These are phyloP conservation scores for Argynnis bischoffii DNA, from an alignment of 2,888 invertebrate genomes.

Conservation along the genomic window DNA sequence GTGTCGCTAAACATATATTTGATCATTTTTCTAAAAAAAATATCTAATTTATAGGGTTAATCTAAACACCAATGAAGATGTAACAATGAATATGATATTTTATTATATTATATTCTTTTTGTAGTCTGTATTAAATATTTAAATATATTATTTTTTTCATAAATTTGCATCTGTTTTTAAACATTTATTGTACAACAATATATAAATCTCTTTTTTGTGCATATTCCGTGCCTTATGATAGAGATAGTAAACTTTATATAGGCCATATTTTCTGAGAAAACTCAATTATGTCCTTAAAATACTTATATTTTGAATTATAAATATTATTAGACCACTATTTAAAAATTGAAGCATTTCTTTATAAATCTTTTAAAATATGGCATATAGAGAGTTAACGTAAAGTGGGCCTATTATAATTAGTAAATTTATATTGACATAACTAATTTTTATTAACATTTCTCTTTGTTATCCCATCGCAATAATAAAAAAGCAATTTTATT, in stretches of 20 bases:
- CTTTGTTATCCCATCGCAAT: conserved; percentile 10
- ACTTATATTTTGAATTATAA: no score
- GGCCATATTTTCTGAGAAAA: no score
- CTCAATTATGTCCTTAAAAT: no score
- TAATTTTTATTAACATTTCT: not conserved
- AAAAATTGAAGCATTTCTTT: not conserved
- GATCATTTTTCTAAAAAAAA: no score
- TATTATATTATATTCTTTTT: no score
- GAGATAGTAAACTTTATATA: no score
- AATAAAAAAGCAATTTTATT: conserved; percentile 4
- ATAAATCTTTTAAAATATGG: not conserved
- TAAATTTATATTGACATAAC: conserved; percentile 7
- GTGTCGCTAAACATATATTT: no score
- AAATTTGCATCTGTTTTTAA: not conserved
- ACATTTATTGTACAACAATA: not conserved
- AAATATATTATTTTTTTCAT: not conserved
- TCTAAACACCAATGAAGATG: no score
- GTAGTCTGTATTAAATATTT: no score
- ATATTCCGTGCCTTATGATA: not conserved
- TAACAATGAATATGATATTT: no score
- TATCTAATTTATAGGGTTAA: no score
- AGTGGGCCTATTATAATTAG: not conserved
- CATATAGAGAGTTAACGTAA: not conserved
- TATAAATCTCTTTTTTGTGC: not conserved
- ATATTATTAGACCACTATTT: no score